These are phyloP conservation scores for Eretmochelys imbricata DNA, from an alignment of 2,113 vertebrate species.

Conservation along the genomic window DNA sequence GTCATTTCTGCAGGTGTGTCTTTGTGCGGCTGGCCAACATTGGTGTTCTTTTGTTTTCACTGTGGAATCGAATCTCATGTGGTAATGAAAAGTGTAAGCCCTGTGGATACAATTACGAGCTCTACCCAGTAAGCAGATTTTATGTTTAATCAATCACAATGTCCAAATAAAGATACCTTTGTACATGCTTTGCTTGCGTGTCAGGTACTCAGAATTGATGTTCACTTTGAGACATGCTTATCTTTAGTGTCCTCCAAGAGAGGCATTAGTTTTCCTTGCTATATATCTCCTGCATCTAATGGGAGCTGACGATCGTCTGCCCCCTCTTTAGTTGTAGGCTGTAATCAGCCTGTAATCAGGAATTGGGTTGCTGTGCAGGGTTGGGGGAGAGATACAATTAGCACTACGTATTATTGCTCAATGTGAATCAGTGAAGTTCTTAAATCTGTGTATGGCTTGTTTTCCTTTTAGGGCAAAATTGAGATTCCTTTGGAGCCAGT, in stretches of 20 bases:
- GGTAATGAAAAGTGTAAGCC: slow-evolving; percentile 62
- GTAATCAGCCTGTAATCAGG: not conserved
- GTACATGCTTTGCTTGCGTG: not conserved
- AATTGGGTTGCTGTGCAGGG: fast-evolving
- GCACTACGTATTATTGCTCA: not conserved
- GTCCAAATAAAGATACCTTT: not conserved
- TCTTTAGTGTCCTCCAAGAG: not conserved
- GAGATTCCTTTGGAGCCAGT: not conserved
- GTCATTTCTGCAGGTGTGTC: slow-evolving; percentile 85
- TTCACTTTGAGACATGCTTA: slow-evolving; percentile 10
- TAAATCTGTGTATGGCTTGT: fast-evolving
- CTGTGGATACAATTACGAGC: slow-evolving; percentile 91
- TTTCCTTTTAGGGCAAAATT: not conserved
- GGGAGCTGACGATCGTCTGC: not conserved
- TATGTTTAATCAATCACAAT: not conserved
- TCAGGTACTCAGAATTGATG: not conserved
- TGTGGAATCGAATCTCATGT: slow-evolving; percentile 92
- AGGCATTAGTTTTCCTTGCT: not conserved
- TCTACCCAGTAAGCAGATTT: slow-evolving; percentile 88
- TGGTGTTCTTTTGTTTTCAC: slow-evolving; percentile 89
- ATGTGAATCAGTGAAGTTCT: not conserved
- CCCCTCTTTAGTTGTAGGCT: not conserved
- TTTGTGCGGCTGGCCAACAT: slow-evolving; percentile 94
- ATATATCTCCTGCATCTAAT: not conserved
- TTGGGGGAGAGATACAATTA: not conserved